Conservation (phyloP, 2,888 invertebrate species). For the Rhamnusium bicolor region DNA sequence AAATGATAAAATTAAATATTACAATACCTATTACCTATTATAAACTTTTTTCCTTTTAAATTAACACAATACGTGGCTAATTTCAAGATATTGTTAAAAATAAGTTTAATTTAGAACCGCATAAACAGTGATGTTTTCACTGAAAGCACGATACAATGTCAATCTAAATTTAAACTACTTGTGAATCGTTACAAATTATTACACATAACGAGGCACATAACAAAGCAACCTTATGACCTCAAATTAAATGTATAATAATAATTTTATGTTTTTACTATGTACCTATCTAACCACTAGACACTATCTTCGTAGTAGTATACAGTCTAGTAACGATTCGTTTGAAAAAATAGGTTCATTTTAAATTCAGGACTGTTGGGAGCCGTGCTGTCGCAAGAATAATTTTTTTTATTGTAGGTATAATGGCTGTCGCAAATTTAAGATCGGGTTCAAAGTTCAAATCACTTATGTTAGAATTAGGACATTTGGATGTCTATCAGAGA, state of each 20-base stretch:
- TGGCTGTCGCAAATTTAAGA: too few species aligned
- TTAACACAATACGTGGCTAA: neutral
- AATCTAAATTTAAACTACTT: constrained; percentile 25
- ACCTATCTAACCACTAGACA: too few species aligned
- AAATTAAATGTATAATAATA: neutral
- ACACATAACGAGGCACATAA: neutral
- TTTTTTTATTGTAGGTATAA: too few species aligned
- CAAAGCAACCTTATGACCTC: constrained; percentile 24
- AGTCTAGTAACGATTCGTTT: too few species aligned
- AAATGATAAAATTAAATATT: neutral
- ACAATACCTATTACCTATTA: neutral
- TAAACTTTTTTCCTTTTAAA: neutral
- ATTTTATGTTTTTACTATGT: neutral
- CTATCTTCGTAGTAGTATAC: too few species aligned
- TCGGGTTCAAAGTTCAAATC: too few species aligned
- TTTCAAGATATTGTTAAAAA: neutral
- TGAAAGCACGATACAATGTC: constrained; percentile 24
- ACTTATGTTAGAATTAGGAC: too few species aligned
- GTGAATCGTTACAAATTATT: constrained; percentile 28
- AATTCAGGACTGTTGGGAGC: too few species aligned
- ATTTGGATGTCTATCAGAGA: too few species aligned
- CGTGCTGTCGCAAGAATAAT: too few species aligned
- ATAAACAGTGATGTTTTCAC: constrained; percentile 13
- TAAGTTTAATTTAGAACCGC: neutral
- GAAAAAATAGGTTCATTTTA: too few species aligned